Conservation (phyloP, 2,888 invertebrate species). For the Torymus auratus region DNA sequence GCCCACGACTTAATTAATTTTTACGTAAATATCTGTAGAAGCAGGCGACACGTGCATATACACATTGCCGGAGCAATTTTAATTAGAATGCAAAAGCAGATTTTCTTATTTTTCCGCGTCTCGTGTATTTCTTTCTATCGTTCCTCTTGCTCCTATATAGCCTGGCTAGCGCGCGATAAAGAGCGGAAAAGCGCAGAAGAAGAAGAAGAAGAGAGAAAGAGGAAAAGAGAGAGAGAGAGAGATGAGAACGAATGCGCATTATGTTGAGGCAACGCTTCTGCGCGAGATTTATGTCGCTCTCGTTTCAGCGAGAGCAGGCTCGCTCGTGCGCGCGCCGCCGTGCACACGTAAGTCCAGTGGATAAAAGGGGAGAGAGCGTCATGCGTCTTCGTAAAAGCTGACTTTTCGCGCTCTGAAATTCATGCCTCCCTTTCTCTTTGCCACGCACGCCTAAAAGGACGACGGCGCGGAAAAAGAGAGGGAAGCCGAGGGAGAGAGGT, state of each 20-base stretch:
- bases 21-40: slow-evolving; percentile 51
- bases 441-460: not conserved
- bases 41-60: slow-evolving; percentile 31
- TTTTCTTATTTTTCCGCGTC: slow-evolving; percentile 17
- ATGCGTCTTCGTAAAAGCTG: slow-evolving; percentile 58
- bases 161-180: too few species aligned
- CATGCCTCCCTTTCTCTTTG: slow-evolving; percentile 29
- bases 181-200: too few species aligned
- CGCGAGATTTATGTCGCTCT: slow-evolving; percentile 56
- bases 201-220: too few species aligned
- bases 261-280: slow-evolving; percentile 43
- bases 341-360: slow-evolving; percentile 55
- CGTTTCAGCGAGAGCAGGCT: slow-evolving; percentile 36
- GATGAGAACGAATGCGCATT: slow-evolving; percentile 55
- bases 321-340: too few species aligned
- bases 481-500: not conserved
- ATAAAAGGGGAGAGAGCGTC: slow-evolving; percentile 52
- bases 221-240: slow-evolving; percentile 18
- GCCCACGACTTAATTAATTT: slow-evolving; percentile 48
- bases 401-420: slow-evolving; percentile 57
- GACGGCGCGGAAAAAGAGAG: not conserved
- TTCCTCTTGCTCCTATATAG: too few species aligned
- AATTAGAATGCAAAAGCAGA: slow-evolving; percentile 33
- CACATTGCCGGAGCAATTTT: slow-evolving; percentile 19
- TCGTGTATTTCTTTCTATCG: not conserved